These are phyloP conservation scores for Saccopteryx bilineata DNA, from an alignment of 2,113 vertebrate species.

Conservation along the genomic window DNA sequence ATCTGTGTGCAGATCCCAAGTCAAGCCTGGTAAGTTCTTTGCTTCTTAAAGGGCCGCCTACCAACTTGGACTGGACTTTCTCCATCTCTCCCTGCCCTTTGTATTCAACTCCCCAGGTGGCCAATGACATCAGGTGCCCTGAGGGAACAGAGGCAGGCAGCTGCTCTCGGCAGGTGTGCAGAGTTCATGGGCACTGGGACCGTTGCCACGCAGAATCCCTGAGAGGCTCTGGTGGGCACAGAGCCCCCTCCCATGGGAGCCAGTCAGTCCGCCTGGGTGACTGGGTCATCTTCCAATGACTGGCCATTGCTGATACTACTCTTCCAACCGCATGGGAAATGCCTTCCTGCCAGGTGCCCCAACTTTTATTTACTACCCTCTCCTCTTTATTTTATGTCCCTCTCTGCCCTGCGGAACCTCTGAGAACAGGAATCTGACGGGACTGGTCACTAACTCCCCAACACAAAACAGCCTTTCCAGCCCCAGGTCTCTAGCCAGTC, in stretches of 20 bases:
- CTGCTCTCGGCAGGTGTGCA: background rate
- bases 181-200: rapidly evolving
- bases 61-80: background rate
- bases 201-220: rapidly evolving
- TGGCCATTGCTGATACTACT: rapidly evolving
- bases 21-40: background rate
- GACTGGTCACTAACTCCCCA: too few relatives aligned
- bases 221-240: rapidly evolving
- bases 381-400: rapidly evolving
- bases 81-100: background rate
- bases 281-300: background rate
- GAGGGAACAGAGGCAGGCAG: too few relatives aligned
- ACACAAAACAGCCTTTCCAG: background rate
- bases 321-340: background rate
- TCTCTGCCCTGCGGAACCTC: background rate
- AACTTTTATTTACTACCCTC: background rate
- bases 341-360: background rate
- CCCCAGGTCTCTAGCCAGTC: background rate
- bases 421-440: background rate
- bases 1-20: rapidly evolving
- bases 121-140: rapidly evolving
- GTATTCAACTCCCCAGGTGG: background rate
- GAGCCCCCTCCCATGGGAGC: rapidly evolving
- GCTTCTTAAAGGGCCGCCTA: background rate
- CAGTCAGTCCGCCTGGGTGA: background rate